Evolutionary conservation across 2,888 invertebrate species (phyloP), one percentile per base, ranked within the genome.

Genomic region (Anarsia innoxiella): DNA sequence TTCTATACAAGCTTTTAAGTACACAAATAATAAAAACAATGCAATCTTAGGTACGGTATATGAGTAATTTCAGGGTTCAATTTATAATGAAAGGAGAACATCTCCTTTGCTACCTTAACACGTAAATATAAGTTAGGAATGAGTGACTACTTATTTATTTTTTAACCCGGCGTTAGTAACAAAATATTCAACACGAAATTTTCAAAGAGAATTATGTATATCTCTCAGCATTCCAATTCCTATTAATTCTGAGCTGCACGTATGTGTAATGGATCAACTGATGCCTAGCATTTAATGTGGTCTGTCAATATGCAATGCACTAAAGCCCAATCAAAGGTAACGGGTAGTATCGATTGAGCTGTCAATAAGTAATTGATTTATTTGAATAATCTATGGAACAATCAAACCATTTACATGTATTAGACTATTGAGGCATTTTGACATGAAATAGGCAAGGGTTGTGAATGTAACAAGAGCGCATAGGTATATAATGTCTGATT

Each of bases 201-300:
- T 19, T 8, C 19, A 19, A 8, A 19, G 8, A 19, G 19, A 19
- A 19, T 19, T 19, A 19, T 19, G 8, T 19, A 19, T 19, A 19
- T 19, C 8, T 5, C 8, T 19, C 19, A 19, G 3, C 8, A 8
- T 19, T 5, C 8, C 8, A 19, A 19, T 19, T 8, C 19, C 19
- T 8, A 19, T 19, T 19, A 19, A 19, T 19, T 8, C 19, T 8
- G 8, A 5, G 4, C 3, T 25, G 25, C n/a, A 25, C 25, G 25
- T 25, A 25, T 25, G 36, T 40, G 37, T 23, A 2, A 16, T 23
- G 15, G 19, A n/a, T n/a, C n/a, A n/a, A n/a, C n/a, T n/a, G n/a
- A n/a, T n/a, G n/a, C n/a, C n/a, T n/a, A n/a, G n/a, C n/a, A n/a
- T n/a, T n/a, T n/a, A n/a, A n/a, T n/a, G n/a, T n/a, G n/a, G n/a